Evolutionary conservation across 2,888 invertebrate genomes (phyloP), one percentile per base, ranked within the genome.

Genomic region (Entomobrya proxima): DNA sequence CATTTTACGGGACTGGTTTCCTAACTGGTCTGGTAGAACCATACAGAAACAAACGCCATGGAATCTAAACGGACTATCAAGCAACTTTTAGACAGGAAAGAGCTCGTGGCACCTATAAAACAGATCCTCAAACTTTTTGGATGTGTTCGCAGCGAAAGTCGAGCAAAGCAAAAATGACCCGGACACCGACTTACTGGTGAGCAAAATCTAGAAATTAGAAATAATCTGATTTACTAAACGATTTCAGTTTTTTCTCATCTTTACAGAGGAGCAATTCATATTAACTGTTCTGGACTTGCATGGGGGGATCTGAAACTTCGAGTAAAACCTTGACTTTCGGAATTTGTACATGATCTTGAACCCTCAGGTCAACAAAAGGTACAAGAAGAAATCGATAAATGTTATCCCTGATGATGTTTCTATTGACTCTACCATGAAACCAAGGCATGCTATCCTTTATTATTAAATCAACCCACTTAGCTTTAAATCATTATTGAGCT

Each of bases 251-350:
- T n/a, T n/a, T 27, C 27, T 55, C n/a, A 37, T n/a, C n/a, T n/a
- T n/a, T n/a, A n/a, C n/a, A 79, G 84, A 84, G 27, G 84, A 84
- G 13, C 77, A 84, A 7, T 78, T 77, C n/a, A 30, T 67, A 0
- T 0, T 77, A 13, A 77, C 77, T 7, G 24, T 84, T 58, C 58
- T 84, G 27, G 84, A 84, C 58, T 40, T 84, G 5, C 32, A 24
- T 81, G 2, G 81, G 58, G 7, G 84, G 83, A 15, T 40, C 64
- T 7, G 84, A 84, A 40, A 84, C 84, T 0, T 50, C 69, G 2
- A 76, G 76, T 21, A 84, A 84, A 24, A 84, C 84, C 0, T 13
- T 78, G 1, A 69, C 55, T 2, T 84, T 84, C 37, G 77, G 69
- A 52, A 61, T 84, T 2, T 84, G 0, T 84, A 84, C 72, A 78